phyloP scores from a whole-genome alignment of 2,797 vertebrate species.

The Ctenochaetus hawaiiensis region DNA sequence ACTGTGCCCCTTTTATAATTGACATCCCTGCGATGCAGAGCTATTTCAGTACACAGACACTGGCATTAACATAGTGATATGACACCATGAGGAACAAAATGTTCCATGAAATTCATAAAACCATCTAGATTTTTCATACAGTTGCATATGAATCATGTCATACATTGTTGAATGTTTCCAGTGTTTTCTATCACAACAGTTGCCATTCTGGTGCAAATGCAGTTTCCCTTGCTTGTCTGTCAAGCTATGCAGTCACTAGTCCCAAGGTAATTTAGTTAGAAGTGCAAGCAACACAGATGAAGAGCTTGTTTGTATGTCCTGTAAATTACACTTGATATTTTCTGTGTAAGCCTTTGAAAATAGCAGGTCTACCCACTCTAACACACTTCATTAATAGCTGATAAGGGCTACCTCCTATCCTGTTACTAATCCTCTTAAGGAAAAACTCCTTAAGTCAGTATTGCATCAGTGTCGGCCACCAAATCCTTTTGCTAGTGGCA shows the following conservation, averaged over 20 bases:
- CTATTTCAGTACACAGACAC: slow-evolving; percentile 72
- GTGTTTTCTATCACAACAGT: not conserved
- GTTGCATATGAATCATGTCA: not conserved
- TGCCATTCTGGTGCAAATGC: not conserved
- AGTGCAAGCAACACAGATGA: slow-evolving; percentile 69
- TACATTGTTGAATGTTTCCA: not conserved
- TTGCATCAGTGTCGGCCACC: slow-evolving; percentile 64
- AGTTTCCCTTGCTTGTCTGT: slow-evolving; percentile 6
- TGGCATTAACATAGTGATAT: slow-evolving; percentile 66
- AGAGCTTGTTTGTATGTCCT: slow-evolving; percentile 50
- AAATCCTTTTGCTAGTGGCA: slow-evolving; percentile 62
- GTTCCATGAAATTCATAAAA: slow-evolving; percentile 34
- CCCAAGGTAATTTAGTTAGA: slow-evolving; percentile 34
- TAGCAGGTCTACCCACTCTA: slow-evolving; percentile 54
- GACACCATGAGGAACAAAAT: slow-evolving; percentile 52
- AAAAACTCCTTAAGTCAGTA: slow-evolving; percentile 74
- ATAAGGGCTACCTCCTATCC: slow-evolving; percentile 72
- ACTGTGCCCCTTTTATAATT: slow-evolving; percentile 75
- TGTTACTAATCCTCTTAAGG: slow-evolving; percentile 81
- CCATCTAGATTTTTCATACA: slow-evolving; percentile 11
- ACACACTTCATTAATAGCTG: slow-evolving; percentile 83
- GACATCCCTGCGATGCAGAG: slow-evolving; percentile 73
- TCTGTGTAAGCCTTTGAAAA: slow-evolving; percentile 69
- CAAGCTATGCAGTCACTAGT: not conserved
- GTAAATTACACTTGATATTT: slow-evolving; percentile 69